Evolutionary conservation across 2,888 invertebrate species (phyloP), one percentile per base, ranked within the genome.

Genomic region (Orthonychiurus folsomi): DNA sequence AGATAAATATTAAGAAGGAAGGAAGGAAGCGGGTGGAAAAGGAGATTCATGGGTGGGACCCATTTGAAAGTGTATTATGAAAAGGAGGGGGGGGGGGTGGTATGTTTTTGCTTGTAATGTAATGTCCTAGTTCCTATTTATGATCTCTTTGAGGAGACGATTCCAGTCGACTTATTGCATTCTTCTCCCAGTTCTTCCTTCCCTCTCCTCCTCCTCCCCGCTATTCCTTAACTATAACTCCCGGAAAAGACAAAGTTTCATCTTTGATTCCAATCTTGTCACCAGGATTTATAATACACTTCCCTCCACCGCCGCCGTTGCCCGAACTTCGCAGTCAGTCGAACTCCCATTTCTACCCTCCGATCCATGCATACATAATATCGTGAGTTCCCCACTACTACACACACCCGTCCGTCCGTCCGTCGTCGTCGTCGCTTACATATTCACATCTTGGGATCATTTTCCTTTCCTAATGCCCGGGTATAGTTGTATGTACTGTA

Each of bases 211-310:
- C n/a, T n/a, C n/a, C n/a, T n/a, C n/a, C n/a, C n/a, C n/a, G n/a
- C 55, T 55, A 26, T 55, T 55, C 62, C 58, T 62, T 63, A 65
- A 64, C 57, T 62, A 64, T 60, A 66, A 65, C 59, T 56, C 63
- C n/a, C 67, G 63, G 66, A 66, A 66, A 66, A 66, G 62, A 64
- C 63, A 62, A 67, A 67, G 63, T 69, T 66, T 62, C 67, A 69
- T 69, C 66, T 68, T 65, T 65, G 69, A 69, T 67, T 65, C 66
- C 69, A 66, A 67, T 69, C 69, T 69, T 67, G 67, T 65, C 67
- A 68, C 65, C 60, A 69, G 59, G 67, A 69, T 69, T 69, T 69
- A 69, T 69, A 68, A 65, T 67, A 63, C 67, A 66, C 69, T 67
- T 65, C 64, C 65, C 37, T n/a, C n/a, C n/a, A n/a, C n/a, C n/a